A percentile compares a stretch with the other conserved stretches of the same genome.
These are phyloP conservation scores for Drosophila lacicola DNA, from an alignment of 2,888 invertebrate species.

Conservation along the genomic window DNA sequence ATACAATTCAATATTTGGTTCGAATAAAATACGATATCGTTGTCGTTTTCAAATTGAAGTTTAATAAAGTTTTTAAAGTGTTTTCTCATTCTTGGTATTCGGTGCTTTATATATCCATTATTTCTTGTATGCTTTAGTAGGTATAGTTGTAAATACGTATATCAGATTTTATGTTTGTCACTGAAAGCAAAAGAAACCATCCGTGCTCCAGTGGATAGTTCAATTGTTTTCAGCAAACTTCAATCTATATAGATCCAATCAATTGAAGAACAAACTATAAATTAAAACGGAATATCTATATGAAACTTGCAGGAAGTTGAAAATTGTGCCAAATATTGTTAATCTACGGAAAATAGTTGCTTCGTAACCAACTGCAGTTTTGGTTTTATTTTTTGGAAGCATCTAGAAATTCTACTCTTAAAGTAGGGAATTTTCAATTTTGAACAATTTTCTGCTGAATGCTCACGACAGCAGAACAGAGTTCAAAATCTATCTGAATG, in stretches of 20 bases:
- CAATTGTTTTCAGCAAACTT: constrained; percentile 29
- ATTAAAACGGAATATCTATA: constrained; percentile 14
- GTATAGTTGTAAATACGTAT: constrained; percentile 41
- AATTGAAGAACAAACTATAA: background rate
- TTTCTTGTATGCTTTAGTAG: constrained; percentile 37
- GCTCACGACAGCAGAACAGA: constrained; percentile 83
- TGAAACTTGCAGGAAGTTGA: constrained; percentile 45
- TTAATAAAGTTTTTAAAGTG: constrained; percentile 70
- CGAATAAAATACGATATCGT: constrained; percentile 79
- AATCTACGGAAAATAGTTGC: background rate
- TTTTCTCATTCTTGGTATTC: constrained; percentile 38
- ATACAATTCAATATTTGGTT: constrained; percentile 74
- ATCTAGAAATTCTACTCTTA: constrained; percentile 9
- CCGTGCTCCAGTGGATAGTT: constrained; percentile 72
- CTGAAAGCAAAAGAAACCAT: constrained; percentile 34
- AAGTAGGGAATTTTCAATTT: constrained; percentile 38
- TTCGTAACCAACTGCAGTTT: constrained; percentile 69
- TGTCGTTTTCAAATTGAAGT: constrained; percentile 72
- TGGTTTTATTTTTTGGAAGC: constrained; percentile 19
- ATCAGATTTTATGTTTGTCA: constrained; percentile 3
- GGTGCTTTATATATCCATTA: constrained; percentile 33
- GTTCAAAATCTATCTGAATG: constrained; percentile 57
- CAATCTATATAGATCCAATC: constrained; percentile 1
- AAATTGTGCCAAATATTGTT: constrained; percentile 24
- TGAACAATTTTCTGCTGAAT: constrained; percentile 82